Evolutionary conservation across 2,888 invertebrate species (phyloP), one percentile per base, ranked within the genome.

Genomic region (Orchesella flavescens): DNA sequence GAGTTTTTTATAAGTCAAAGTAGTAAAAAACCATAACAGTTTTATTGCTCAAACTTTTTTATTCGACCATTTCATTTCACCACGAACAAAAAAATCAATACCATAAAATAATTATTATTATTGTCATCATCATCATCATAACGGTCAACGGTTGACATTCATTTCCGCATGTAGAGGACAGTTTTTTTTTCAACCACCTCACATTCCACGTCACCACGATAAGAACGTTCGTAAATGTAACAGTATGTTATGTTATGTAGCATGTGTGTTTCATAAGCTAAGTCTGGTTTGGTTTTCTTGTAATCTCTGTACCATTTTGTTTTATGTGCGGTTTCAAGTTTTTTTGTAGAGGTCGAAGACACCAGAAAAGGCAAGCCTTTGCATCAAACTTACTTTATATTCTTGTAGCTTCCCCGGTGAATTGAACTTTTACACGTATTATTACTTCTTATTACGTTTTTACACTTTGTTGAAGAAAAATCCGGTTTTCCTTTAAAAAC

Each of bases 1-100:
- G 49, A 49, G 77, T 77, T 69, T 77, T 74, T 77, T 77, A 63
- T 77, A 80, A 80, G 80, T 73, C 80, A 80, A 65, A 71, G 71
- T 46, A 68, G 71, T 61, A 72, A 72, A 72, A 78, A 69, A 71
- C 69, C 57, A 80, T 73, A 80, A 80, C 73, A 79, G 79, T 79
- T 79, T 34, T 49, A 73, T 80, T 80, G 80, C 80, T 80, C 80
- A 80, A 80, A 80, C 12, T 55, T 3, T 57, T 23, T 46, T 21
- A 44, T 21, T 15, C 57, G 4, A 24, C 65, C n/a, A n/a, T n/a
- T n/a, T n/a, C n/a, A n/a, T n/a, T n/a, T n/a, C n/a, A n/a, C n/a
- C n/a, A n/a, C n/a, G n/a, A n/a, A n/a, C n/a, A n/a, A n/a, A n/a
- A n/a, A n/a, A n/a, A n/a, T n/a, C n/a, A n/a, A n/a, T n/a, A n/a